phyloP scores from a whole-genome alignment of 1,140 invertebrate genomes.

The Latrodectus geometricus region DNA sequence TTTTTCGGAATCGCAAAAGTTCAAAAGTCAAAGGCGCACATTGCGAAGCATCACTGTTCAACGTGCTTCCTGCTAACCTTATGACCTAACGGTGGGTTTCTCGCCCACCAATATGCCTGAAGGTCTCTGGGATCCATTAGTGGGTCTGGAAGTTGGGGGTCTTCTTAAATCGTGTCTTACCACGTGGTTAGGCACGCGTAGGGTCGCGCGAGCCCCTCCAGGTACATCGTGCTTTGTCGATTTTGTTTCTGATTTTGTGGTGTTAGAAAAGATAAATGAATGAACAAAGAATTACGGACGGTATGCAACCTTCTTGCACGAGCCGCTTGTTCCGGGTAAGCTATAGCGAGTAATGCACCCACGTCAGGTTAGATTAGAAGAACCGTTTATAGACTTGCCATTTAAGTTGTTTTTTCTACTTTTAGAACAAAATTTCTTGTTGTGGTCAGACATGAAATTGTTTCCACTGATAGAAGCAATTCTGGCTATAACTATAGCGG shows the following conservation, averaged over 20 bases:
- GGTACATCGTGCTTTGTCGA: conserved; percentile 32
- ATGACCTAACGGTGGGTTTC: conserved; percentile 33
- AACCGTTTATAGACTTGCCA: background rate
- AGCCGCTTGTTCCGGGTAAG: conserved; percentile 6
- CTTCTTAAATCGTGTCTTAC: conserved; percentile 30
- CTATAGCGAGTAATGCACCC: conserved; percentile 28
- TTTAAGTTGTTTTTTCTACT: background rate
- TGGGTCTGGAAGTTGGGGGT: conserved; percentile 53
- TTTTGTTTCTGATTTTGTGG: conserved; percentile 27
- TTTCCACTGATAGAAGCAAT: background rate
- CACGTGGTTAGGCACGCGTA: conserved; percentile 53
- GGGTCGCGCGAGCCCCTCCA: conserved; percentile 43
- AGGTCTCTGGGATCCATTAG: conserved; percentile 47
- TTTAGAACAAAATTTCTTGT: background rate
- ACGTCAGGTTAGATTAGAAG: conserved; percentile 14
- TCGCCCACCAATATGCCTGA: conserved; percentile 28
- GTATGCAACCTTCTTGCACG: conserved; percentile 13
- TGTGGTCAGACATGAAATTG: conserved; percentile 8
- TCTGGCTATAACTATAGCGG: background rate
- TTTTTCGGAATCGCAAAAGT: conserved; percentile 22
- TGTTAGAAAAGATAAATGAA: conserved; percentile 46
- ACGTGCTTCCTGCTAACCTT: conserved; percentile 51
- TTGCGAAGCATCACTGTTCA: conserved; percentile 41
- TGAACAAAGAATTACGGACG: conserved; percentile 31
- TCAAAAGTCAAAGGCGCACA: conserved; percentile 43